phyloP scores from a whole-genome alignment of 2,888 invertebrate genomes.

The Endotricha flammealis region DNA sequence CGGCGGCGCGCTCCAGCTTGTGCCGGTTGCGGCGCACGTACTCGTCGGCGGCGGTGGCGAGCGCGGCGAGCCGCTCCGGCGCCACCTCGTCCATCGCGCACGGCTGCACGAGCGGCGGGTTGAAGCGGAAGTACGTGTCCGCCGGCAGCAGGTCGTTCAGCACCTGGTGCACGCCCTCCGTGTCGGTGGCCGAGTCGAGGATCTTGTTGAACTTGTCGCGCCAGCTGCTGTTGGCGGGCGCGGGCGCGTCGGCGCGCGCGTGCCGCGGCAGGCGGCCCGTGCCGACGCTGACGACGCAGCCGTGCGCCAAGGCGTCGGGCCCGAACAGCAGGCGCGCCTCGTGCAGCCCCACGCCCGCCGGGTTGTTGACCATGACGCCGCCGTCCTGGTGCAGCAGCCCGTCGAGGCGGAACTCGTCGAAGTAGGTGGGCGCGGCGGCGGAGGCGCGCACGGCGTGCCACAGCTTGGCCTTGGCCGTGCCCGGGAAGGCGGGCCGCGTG shows the following conservation, averaged over 20 bases:
- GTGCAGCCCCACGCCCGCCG: conserved; percentile 91
- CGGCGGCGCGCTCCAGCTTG: conserved; percentile 82
- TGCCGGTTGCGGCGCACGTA: conserved; percentile 85
- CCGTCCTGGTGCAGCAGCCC: conserved; percentile 88
- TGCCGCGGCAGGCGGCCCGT: conserved; percentile 79
- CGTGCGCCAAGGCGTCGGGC: conserved; percentile 79
- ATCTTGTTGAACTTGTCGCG: conserved; percentile 89
- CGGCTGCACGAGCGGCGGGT: conserved; percentile 71
- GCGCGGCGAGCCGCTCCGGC: conserved; percentile 38
- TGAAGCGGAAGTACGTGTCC: conserved; percentile 88
- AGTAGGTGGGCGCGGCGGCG: conserved; percentile 95
- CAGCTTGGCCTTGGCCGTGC: conserved; percentile 82
- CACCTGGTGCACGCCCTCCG: conserved; percentile 88
- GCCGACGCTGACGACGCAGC: conserved; percentile 89
- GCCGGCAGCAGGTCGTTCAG: conserved; percentile 81
- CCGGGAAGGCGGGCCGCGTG: conserved; percentile 83
- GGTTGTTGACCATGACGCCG: conserved; percentile 92
- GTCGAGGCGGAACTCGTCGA: conserved; percentile 86
- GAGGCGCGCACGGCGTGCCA: conserved; percentile 94
- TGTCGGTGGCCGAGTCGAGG: conserved; percentile 91
- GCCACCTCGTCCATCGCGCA: conserved; percentile 82
- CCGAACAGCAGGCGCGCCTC: conserved; percentile 93
- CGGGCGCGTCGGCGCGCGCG: conserved; percentile 16
- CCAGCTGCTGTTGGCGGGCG: conserved; percentile 76
- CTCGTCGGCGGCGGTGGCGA: conserved; percentile 86